A percentile compares a stretch with the other conserved stretches of the same genome.
phyloP scores from a whole-genome alignment of 2,113 vertebrate species.

The Albula glossodonta region DNA sequence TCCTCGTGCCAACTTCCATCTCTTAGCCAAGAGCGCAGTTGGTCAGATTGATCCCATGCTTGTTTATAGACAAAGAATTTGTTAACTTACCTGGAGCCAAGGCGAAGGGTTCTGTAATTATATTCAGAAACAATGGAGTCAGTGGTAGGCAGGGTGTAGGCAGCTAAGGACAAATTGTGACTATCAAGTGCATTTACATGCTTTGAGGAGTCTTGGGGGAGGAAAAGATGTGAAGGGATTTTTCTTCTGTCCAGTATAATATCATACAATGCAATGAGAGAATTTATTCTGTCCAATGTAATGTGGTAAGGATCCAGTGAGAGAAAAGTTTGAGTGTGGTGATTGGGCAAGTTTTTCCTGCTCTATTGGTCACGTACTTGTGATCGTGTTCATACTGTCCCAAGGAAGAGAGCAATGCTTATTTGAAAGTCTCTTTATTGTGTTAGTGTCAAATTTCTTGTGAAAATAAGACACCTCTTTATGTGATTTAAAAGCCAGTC shows the following conservation, averaged over 20 bases:
- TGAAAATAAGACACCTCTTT: neutral
- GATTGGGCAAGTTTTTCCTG: neutral
- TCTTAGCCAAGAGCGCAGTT: neutral
- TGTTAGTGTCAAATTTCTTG: neutral
- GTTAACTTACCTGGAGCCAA: neutral
- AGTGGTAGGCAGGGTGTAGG: slow-evolving; percentile 17
- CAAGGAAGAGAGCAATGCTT: neutral
- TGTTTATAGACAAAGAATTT: neutral
- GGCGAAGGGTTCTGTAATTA: neutral
- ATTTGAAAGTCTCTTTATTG: neutral
- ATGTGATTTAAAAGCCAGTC: neutral
- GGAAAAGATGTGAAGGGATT: neutral
- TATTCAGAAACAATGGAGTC: slow-evolving; percentile 39
- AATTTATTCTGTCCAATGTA: neutral
- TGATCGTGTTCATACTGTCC: neutral
- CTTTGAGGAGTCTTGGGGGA: slow-evolving; percentile 32
- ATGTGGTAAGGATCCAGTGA: neutral
- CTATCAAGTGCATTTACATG: slow-evolving; percentile 53
- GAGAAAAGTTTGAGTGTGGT: neutral
- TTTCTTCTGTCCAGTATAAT: neutral
- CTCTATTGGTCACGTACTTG: neutral
- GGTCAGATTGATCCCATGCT: neutral
- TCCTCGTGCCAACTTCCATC: neutral
- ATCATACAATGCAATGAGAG: too few species aligned
- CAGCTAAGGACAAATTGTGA: slow-evolving; percentile 49